Percentiles rank a stretch among this genome's conserved stretches.
These are phyloP conservation scores for Scyliorhinus canicula DNA, from an alignment of 2,797 vertebrate species.

Conservation along the genomic window DNA sequence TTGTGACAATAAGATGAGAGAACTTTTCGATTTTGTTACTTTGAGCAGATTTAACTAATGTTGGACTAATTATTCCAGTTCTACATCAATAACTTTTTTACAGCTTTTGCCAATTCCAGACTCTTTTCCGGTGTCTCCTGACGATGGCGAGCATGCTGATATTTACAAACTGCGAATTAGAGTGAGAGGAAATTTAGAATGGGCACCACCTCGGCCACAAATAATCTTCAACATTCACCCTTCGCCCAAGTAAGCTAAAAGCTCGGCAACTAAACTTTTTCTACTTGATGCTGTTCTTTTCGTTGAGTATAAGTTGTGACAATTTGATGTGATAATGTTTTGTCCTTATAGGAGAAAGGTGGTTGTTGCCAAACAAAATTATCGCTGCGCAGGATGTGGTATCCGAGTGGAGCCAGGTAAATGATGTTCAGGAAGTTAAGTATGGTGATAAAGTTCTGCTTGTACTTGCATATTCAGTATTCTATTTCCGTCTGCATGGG, in stretches of 20 bases:
- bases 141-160: slow-evolving; percentile 90
- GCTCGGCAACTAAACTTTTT: neutral
- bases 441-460: neutral
- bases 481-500: neutral
- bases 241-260: slow-evolving; percentile 74
- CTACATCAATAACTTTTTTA: slow-evolving; percentile 30
- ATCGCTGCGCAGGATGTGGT: slow-evolving; percentile 91
- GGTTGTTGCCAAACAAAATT: slow-evolving; percentile 88
- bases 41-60: neutral
- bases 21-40: neutral
- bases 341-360: slow-evolving; percentile 75
- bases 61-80: neutral
- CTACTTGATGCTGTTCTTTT: neutral
- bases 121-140: slow-evolving; percentile 90
- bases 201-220: slow-evolving; percentile 91
- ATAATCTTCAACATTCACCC: slow-evolving; percentile 95
- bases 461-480: neutral
- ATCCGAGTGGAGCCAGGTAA: slow-evolving; percentile 87
- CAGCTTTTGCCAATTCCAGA: slow-evolving; percentile 92
- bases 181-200: slow-evolving; percentile 90
- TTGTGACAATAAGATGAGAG: too few species aligned
- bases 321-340: neutral
- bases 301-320: neutral
- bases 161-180: slow-evolving; percentile 93
- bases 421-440: slow-evolving; percentile 37